These are phyloP conservation scores for Escarpia spicata DNA, from an alignment of 2,888 invertebrate genomes.

Conservation along the genomic window DNA sequence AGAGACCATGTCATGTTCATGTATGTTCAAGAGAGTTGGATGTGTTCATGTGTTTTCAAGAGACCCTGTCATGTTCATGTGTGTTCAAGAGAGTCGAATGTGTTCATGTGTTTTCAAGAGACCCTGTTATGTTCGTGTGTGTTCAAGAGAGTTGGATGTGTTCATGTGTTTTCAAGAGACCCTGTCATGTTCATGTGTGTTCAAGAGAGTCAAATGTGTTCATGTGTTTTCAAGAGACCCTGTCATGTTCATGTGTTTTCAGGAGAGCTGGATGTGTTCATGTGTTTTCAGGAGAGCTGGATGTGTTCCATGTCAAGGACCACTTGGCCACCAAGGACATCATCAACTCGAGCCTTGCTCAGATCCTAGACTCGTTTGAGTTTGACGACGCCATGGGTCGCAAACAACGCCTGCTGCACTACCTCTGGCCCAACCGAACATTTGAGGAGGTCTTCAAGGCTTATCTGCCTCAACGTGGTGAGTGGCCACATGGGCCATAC, in stretches of 20 bases:
- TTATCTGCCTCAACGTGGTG: background rate
- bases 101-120: background rate
- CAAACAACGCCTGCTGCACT: slow-evolving; percentile 21
- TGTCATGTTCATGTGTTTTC: slow-evolving; percentile 30
- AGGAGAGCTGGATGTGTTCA: slow-evolving; percentile 31
- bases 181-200: background rate
- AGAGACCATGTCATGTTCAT: no score
- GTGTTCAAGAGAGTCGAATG: no score
- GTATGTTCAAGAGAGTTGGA: no score
- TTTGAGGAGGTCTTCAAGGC: slow-evolving; percentile 17
- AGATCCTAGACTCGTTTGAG: slow-evolving; percentile 37
- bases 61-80: no score
- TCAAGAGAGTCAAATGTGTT: background rate
- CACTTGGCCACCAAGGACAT: slow-evolving; percentile 40
- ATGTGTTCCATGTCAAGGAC: slow-evolving; percentile 40
- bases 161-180: background rate
- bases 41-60: no score
- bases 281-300: slow-evolving; percentile 21
- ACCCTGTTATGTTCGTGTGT: no score
- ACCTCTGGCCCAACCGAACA: slow-evolving; percentile 20
- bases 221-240: background rate
- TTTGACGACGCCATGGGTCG: slow-evolving; percentile 24
- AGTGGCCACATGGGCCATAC: background rate
- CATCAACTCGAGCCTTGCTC: slow-evolving; percentile 31
- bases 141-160: no score